Base-by-base conservation (phyloP, 1,140 invertebrate species). In the Phortica variegata region DNA sequence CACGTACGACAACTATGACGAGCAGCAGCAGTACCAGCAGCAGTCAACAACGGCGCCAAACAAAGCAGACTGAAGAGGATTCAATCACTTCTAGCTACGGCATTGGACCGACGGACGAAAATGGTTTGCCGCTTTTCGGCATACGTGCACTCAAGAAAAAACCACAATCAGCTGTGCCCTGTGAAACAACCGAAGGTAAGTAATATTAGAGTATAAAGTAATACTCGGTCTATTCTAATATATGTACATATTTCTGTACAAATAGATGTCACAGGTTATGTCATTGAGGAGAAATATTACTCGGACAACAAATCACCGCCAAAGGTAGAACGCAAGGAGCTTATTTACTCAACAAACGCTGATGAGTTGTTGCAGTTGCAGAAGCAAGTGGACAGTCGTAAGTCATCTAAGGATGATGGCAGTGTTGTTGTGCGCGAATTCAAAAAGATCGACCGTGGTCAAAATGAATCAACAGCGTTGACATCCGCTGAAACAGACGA, bases 71-170 rank as follows among this genome's bases (percentile, higher is more conserved):
- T 3, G 68, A 73, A 43, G 62, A 77, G 47, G 62, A 73, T 23
- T 81, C 83, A 23, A 86, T 90, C 36, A 88, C 86, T 6, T 89
- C 88, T 2, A 87, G 88, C 65, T 91, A 91, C 70, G 88, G 89
- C 2, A 84, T 88, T 3, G 88, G 87, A 3, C 89, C 89, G 31
- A 86, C 86, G 4, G 88, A 90, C 66, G 86, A 88, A 52, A 83
- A 88, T 56, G 87, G 87, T n/a, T 77, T 81, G 44, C 87, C 87
- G 4, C 77, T 90, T 17, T 89, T 89, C 73, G 88, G 87, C 29
- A 80, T 89, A 40, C 82, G 82, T 62, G 88, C 87, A 29, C 78
- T 90, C 32, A 80, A 86, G 50, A 83, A 84, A 50, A 83, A 84
- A 48, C 78, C 80, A 23, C 79, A 71, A 79, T 61, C 80, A 76